A percentile compares a stretch with the other conserved stretches of the same genome.
Conservation (phyloP, 2,113 vertebrate species). For the Antechinus flavipes region DNA sequence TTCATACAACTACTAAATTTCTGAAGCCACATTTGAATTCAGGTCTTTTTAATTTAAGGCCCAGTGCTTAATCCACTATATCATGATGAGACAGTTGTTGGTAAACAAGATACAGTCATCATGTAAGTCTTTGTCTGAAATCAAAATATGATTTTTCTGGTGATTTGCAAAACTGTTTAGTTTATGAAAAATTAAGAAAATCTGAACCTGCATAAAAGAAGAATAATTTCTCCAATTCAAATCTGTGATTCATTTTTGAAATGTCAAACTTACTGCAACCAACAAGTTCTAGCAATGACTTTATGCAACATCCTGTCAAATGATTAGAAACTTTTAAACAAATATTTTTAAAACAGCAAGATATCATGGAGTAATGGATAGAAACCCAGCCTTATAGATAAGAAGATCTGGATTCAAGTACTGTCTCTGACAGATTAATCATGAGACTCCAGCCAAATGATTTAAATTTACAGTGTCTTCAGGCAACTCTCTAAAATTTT, state of each 20-base stretch:
- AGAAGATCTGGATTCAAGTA: neutral
- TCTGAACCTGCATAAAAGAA: neutral
- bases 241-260: neutral
- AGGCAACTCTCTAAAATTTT: neutral
- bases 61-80: neutral
- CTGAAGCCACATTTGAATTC: neutral
- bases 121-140: neutral
- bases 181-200: neutral
- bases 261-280: neutral
- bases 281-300: neutral
- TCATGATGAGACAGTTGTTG: neutral
- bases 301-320: neutral
- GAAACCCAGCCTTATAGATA: neutral
- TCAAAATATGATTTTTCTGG: neutral
- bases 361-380: neutral
- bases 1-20: neutral
- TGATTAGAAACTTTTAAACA: neutral
- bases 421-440: neutral
- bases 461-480: neutral
- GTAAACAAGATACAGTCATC: neutral
- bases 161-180: neutral
- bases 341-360: neutral
- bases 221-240: slow-evolving; percentile 13
- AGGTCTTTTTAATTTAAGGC: neutral
- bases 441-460: neutral